phyloP scores from a whole-genome alignment of 2,113 vertebrate genomes.

The Hyla sarda region DNA sequence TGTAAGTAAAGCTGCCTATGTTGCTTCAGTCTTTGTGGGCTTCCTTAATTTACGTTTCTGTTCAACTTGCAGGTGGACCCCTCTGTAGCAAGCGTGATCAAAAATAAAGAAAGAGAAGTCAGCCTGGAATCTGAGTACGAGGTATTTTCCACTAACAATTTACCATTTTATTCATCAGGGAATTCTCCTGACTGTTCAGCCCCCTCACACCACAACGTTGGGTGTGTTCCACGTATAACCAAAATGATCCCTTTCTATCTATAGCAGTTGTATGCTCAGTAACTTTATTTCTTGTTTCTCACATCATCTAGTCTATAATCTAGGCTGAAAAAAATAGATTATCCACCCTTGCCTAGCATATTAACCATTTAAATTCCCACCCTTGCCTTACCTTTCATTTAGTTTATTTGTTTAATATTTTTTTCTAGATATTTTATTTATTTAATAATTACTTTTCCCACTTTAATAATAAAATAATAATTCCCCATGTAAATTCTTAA shows the following conservation, averaged over 20 bases:
- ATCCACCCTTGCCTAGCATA: background rate
- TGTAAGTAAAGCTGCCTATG: background rate
- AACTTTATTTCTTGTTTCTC: constrained; percentile 59
- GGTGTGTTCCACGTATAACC: constrained; percentile 58
- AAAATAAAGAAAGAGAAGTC: constrained; percentile 67
- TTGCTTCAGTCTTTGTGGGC: background rate
- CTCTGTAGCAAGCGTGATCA: constrained; percentile 78
- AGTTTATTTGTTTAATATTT: background rate
- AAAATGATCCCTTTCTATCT: constrained; percentile 68
- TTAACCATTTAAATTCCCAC: background rate
- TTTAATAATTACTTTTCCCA: no score
- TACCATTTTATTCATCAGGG: constrained; percentile 45
- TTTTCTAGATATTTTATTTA: no score
- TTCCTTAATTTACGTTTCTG: constrained; percentile 44
- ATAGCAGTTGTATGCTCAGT: constrained; percentile 55
- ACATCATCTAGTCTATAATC: constrained; percentile 60
- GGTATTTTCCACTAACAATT: constrained; percentile 71
- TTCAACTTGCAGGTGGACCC: constrained; percentile 80
- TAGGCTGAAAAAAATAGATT: background rate
- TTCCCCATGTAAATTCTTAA: no score
- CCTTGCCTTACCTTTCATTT: background rate
- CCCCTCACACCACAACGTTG: constrained; percentile 63
- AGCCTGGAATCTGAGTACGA: constrained; percentile 89
- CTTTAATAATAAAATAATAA: no score
- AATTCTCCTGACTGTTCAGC: constrained; percentile 47